Percentiles rank a stretch among this genome's conserved stretches.
phyloP scores from a whole-genome alignment of 2,797 vertebrate genomes.

The Gymnopithys bicolor region DNA sequence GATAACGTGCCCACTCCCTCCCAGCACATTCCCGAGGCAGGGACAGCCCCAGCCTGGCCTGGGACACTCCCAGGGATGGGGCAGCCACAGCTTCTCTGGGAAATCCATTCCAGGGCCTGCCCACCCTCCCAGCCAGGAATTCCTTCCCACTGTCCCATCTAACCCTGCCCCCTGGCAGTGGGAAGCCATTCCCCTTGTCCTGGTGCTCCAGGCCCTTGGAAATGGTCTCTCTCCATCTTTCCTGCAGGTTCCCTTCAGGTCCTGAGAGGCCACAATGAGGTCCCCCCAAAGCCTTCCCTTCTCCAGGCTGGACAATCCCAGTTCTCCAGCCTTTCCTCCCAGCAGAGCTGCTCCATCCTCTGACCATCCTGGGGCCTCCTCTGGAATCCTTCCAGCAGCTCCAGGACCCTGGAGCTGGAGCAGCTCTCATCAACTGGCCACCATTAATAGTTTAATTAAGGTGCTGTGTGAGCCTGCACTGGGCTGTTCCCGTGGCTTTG shows the following conservation, averaged over 20 bases:
- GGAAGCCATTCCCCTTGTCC: not conserved
- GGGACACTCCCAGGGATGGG: not conserved
- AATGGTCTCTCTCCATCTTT: not conserved
- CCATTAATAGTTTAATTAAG: no score
- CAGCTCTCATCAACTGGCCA: no score
- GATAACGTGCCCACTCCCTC: accelerated
- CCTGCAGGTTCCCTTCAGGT: not conserved
- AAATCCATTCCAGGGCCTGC: not conserved
- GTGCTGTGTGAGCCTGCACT: no score
- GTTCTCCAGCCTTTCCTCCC: no score
- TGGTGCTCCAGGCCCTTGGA: not conserved
- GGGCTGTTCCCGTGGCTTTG: no score
- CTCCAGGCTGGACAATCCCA: not conserved
- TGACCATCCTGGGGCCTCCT: no score
- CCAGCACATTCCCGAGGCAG: not conserved
- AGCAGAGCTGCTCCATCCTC: no score
- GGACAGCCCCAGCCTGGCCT: not conserved
- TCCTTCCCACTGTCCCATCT: not conserved
- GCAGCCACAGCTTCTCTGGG: not conserved
- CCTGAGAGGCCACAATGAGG: not conserved
- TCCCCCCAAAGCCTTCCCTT: not conserved
- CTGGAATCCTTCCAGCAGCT: no score
- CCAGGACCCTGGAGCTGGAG: no score
- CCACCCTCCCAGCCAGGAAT: not conserved
- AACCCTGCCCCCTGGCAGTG: not conserved